phyloP scores from a whole-genome alignment of 1,140 invertebrate genomes.

The Drepana arcuata region DNA sequence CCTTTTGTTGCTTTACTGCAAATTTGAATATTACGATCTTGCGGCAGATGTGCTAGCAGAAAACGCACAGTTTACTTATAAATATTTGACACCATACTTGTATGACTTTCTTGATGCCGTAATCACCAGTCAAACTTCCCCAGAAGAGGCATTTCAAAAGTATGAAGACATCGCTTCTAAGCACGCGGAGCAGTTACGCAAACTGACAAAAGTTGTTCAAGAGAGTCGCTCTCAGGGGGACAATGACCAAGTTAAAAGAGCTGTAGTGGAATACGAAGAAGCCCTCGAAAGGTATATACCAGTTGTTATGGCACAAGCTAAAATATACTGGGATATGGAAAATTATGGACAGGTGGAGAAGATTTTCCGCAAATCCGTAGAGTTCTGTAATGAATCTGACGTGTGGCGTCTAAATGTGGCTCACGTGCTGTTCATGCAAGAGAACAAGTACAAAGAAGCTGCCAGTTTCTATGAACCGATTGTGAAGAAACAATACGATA shows the following conservation, averaged over 20 bases:
- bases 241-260: constrained; percentile 90
- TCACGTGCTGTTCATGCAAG: constrained; percentile 99
- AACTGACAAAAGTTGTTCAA: constrained; percentile 94
- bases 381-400: constrained; percentile 98
- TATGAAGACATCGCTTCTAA: constrained; percentile 95
- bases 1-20: constrained; percentile 94
- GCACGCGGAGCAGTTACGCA: constrained; percentile 91
- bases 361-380: constrained; percentile 95
- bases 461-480: constrained; percentile 99
- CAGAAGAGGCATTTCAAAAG: constrained; percentile 97
- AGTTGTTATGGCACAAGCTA: constrained; percentile 98
- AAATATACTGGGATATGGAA: constrained; percentile 98
- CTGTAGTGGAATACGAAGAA: constrained; percentile 94
- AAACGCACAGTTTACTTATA: constrained; percentile 97
- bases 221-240: constrained; percentile 91
- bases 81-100: constrained; percentile 93
- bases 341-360: constrained; percentile 96
- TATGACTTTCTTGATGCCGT: constrained; percentile 94
- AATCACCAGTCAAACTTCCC: constrained; percentile 97
- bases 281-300: constrained; percentile 92
- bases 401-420: constrained; percentile 98
- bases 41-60: constrained; percentile 98
- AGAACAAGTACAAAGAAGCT: constrained; percentile 98
- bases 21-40: constrained; percentile 97
- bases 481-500: constrained; percentile 96